Base-by-base conservation (phyloP, 2,113 vertebrate species). In the Pollachius pollachius region DNA sequence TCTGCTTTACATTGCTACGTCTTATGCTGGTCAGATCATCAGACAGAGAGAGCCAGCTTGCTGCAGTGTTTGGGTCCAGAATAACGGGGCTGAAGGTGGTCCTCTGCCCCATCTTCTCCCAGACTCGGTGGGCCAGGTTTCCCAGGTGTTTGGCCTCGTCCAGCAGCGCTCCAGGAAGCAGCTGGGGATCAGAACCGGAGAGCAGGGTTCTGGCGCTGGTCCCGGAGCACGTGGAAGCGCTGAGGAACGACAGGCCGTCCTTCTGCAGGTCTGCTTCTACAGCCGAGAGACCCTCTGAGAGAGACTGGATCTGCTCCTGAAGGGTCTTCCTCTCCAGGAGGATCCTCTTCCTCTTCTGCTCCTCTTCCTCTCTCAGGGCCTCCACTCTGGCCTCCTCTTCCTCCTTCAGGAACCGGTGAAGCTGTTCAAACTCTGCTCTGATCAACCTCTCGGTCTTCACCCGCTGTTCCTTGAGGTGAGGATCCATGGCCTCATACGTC, bases 51-150 rank as follows among this genome's bases (percentile, higher is more conserved):
- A 88, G 75, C 0, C 19, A 1, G 0, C 0, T 0, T 5, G 0
- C 0, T 59, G 77, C 83, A 48, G 83, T 83, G 81, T 85, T 89
- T 71, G 85, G 74, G 62, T 89, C 85, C 67, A 85, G 80, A 73
- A 82, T 66, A 54, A 88, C 76, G 52, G 84, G 78, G 79, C 23
- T 23, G 73, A 70, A 81, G 52, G 66, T 27, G 68, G 84, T 68
- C 52, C 52, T 25, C 3, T 63, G 70, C 76, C 57, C 67, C 76
- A 87, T 81, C 72, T 81, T 83, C 37, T 76, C 66, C 78, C 85
- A 83, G 71, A 77, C 82, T 65, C 52, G 76, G 77, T 75, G 76
- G 73, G 74, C 64, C 78, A 87, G 82, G 75, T 82, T 84, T 58
- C 80, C 80, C 76, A 85, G 77, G 75, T 83, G 81, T 77, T 78